phyloP scores from a whole-genome alignment of 2,888 invertebrate genomes.

The Stegophylla sp. region DNA sequence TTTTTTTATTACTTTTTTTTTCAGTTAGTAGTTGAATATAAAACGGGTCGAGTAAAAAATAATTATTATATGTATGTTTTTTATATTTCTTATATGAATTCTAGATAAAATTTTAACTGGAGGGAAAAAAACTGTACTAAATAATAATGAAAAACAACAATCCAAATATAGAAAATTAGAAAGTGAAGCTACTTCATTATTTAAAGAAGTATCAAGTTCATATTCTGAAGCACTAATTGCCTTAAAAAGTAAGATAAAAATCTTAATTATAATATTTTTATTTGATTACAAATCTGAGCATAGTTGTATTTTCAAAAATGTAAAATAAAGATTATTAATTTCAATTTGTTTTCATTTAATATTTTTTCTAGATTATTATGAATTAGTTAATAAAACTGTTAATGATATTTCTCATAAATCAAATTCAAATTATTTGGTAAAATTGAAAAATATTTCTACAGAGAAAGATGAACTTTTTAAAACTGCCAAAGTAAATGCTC shows the following conservation, averaged over 20 bases:
- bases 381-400: slow-evolving; percentile 40
- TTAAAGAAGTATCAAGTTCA: slow-evolving; percentile 40
- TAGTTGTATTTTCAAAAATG: background rate
- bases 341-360: background rate
- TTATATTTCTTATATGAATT: too few relatives aligned
- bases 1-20: too few relatives aligned
- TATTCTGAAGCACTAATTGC: slow-evolving; percentile 41
- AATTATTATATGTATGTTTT: too few relatives aligned
- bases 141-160: background rate
- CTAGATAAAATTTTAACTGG: slow-evolving; percentile 1
- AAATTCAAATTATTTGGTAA: slow-evolving; percentile 67
- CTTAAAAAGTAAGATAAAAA: slow-evolving; percentile 34
- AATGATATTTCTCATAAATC: slow-evolving; percentile 24
- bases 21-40: too few relatives aligned
- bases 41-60: too few relatives aligned
- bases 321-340: slow-evolving; percentile 4
- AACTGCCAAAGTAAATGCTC: slow-evolving; percentile 70
- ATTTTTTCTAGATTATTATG: slow-evolving; percentile 46
- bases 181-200: slow-evolving; percentile 23
- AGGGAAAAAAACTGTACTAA: background rate
- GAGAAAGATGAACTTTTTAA: slow-evolving; percentile 69
- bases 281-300: background rate
- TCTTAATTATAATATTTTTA: background rate
- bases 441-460: slow-evolving; percentile 70
- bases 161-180: background rate